phyloP scores from a whole-genome alignment of 92 coral and sea anemone genomes.

The Siderastrea radians region DNA sequence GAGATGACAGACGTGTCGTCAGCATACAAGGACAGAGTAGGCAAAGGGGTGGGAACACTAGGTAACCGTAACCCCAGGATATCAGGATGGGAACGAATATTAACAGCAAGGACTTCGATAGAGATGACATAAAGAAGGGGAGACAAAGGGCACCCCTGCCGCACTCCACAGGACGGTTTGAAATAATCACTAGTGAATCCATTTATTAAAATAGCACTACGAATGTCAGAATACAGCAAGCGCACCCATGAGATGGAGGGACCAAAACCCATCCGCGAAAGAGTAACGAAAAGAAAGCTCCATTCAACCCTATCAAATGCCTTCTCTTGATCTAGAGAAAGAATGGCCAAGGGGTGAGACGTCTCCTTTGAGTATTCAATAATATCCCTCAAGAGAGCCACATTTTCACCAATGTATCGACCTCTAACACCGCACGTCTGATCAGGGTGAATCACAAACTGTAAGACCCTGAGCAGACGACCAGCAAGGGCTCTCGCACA shows the following conservation, averaged over 20 bases:
- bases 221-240: slow-evolving; percentile 41
- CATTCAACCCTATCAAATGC: slow-evolving; percentile 73
- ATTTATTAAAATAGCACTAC: slow-evolving; percentile 4
- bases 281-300: slow-evolving; percentile 33
- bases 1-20: too few species aligned
- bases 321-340: slow-evolving; percentile 70
- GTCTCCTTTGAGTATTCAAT: not conserved
- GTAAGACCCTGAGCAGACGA: slow-evolving; percentile 30
- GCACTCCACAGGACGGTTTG: slow-evolving; percentile 12
- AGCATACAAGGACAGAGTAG: not conserved
- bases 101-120: slow-evolving; percentile 35
- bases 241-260: slow-evolving; percentile 41
- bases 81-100: not conserved
- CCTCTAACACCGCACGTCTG: slow-evolving; percentile 68
- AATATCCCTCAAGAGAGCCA: slow-evolving; percentile 29
- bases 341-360: slow-evolving; percentile 11
- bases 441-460: slow-evolving; percentile 29
- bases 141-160: slow-evolving; percentile 47
- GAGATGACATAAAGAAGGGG: slow-evolving; percentile 31
- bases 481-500: slow-evolving; percentile 17
- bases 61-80: slow-evolving; percentile 27
- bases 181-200: slow-evolving; percentile 16
- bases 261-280: slow-evolving; percentile 59
- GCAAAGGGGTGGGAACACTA: not conserved
- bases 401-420: slow-evolving; percentile 45